A percentile compares a stretch with the other conserved stretches of the same genome.
Evolutionary conservation across 2,888 invertebrate species (phyloP).

Genomic region (Torymus aiolomorphi): DNA sequence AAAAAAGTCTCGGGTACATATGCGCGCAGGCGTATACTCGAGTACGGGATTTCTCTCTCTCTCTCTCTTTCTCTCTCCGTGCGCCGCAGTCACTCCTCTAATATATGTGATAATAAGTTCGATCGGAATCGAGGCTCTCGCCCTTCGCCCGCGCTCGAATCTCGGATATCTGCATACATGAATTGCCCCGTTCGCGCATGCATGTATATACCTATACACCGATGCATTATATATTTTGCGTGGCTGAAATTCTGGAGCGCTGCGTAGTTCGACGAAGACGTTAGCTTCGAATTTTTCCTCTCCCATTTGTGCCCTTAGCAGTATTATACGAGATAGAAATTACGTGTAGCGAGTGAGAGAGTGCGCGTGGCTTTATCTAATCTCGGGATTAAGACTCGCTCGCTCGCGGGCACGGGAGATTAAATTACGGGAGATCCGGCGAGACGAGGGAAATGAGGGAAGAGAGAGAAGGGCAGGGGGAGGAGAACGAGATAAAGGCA

Average conservation of each 20-base stretch:
- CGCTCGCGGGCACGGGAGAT: constrained; percentile 66
- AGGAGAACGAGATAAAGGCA: neutral
- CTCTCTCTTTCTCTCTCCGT: constrained; percentile 53
- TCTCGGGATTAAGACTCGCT: constrained; percentile 67
- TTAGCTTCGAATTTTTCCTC: too few relatives aligned
- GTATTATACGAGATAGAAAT: neutral
- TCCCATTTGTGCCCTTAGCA: too few relatives aligned
- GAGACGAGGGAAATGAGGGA: neutral
- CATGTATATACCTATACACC: too few relatives aligned
- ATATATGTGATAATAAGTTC: constrained; percentile 75
- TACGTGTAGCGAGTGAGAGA: neutral
- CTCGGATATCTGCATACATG: neutral
- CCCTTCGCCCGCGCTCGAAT: constrained; percentile 66
- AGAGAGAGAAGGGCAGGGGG: neutral
- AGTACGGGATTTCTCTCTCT: constrained; percentile 48
- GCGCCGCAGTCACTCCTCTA: constrained; percentile 71
- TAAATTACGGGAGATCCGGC: constrained; percentile 61
- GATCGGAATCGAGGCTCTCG: constrained; percentile 69
- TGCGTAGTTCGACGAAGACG: too few relatives aligned
- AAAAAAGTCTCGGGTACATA: neutral
- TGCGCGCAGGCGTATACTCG: neutral
- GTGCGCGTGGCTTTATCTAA: constrained; percentile 62
- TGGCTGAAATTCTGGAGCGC: too few relatives aligned
- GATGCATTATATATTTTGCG: too few relatives aligned
- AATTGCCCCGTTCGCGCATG: too few relatives aligned